Evolutionary conservation across 2,113 vertebrate species (phyloP).

Genomic region (Albula glossodonta): DNA sequence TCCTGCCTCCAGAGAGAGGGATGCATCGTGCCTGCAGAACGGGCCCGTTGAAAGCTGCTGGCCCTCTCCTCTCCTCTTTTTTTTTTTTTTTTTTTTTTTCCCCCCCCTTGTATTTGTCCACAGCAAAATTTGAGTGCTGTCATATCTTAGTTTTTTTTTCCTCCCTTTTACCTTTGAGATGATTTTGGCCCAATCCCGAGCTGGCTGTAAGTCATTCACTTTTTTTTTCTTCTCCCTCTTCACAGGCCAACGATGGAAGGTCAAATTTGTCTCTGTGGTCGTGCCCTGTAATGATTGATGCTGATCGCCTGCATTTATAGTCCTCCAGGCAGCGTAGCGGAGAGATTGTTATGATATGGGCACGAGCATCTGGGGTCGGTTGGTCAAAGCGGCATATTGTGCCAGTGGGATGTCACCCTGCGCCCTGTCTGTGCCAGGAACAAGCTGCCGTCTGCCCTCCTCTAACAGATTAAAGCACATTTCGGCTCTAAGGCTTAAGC

Average conservation of each 20-base stretch:
- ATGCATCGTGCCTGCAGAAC: not conserved
- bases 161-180: not conserved
- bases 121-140: not conserved
- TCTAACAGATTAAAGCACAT: slow-evolving; percentile 57
- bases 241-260: not conserved
- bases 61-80: not conserved
- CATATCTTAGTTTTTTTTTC: no score
- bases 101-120: not conserved
- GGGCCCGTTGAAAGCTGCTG: not conserved
- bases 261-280: no score
- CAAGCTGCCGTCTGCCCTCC: slow-evolving; percentile 50
- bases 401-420: slow-evolving; percentile 11
- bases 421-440: slow-evolving; percentile 22
- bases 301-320: slow-evolving; percentile 15
- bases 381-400: slow-evolving; percentile 15
- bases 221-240: not conserved
- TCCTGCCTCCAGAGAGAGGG: not conserved
- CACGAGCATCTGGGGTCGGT: slow-evolving; percentile 21
- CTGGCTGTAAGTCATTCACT: not conserved
- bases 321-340: not conserved
- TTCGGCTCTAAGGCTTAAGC: not conserved
- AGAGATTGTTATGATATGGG: slow-evolving; percentile 16
- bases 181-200: not conserved
- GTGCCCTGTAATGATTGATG: not conserved
- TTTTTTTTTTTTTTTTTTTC: not conserved